phyloP scores from a whole-genome alignment of 2,797 vertebrate species.

The Sebastolobus altivelis region DNA sequence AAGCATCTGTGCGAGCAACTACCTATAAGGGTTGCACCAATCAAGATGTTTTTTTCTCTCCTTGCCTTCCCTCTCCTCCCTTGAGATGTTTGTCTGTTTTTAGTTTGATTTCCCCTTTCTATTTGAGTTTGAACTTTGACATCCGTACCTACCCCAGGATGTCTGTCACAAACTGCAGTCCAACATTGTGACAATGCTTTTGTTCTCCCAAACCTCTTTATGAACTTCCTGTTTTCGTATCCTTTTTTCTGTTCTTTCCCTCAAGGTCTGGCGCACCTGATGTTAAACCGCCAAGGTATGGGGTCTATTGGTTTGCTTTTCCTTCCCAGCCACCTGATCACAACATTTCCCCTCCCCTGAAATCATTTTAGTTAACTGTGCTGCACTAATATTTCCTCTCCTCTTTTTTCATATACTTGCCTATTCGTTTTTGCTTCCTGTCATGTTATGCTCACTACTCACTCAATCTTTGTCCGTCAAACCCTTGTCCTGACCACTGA shows the following conservation, averaged over 20 bases:
- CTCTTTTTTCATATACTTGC: slow-evolving; percentile 80
- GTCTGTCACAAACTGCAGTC: slow-evolving; percentile 93
- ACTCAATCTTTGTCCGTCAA: slow-evolving; percentile 88
- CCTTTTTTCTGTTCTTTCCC: slow-evolving; percentile 93
- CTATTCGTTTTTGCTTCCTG: slow-evolving; percentile 84
- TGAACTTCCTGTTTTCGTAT: slow-evolving; percentile 92
- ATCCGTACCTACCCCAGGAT: slow-evolving; percentile 89
- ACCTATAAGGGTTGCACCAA: slow-evolving; percentile 81
- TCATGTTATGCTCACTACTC: slow-evolving; percentile 88
- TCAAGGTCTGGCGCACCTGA: slow-evolving; percentile 99
- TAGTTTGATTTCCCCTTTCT: slow-evolving; percentile 78
- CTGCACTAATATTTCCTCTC: slow-evolving; percentile 85
- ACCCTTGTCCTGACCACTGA: slow-evolving; percentile 90
- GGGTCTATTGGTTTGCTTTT: slow-evolving; percentile 90
- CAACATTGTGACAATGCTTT: slow-evolving; percentile 92
- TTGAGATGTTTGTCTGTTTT: slow-evolving; percentile 88
- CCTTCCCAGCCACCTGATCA: slow-evolving; percentile 80
- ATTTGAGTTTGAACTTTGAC: slow-evolving; percentile 86
- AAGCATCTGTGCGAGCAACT: slow-evolving; percentile 90
- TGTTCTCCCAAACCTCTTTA: slow-evolving; percentile 87
- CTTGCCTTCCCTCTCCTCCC: slow-evolving; percentile 80
- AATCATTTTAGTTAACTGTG: slow-evolving; percentile 81
- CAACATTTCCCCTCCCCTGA: slow-evolving; percentile 70
- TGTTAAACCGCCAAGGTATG: slow-evolving; percentile 99
- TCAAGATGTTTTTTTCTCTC: slow-evolving; percentile 89